phyloP scores from a whole-genome alignment of 2,113 vertebrate genomes.

The Tychaedon coryphoeus region DNA sequence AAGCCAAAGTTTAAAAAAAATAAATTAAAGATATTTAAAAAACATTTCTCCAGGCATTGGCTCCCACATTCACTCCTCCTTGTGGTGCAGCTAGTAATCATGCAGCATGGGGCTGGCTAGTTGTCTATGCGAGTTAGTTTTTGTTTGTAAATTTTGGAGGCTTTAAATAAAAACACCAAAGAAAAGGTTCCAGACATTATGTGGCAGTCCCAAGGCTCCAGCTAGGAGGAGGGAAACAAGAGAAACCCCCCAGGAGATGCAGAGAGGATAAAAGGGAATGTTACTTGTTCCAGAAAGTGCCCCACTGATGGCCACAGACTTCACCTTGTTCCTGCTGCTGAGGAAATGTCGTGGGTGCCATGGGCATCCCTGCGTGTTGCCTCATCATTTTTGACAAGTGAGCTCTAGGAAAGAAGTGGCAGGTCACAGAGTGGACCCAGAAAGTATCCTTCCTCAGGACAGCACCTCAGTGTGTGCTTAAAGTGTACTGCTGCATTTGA shows the following conservation, averaged over 20 bases:
- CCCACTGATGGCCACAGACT: neutral
- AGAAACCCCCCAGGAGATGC: neutral
- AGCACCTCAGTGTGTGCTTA: neutral
- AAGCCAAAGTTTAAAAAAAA: neutral
- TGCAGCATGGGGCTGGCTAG: neutral
- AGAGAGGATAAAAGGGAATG: neutral
- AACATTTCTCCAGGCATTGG: neutral
- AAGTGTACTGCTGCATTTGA: neutral
- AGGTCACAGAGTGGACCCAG: neutral
- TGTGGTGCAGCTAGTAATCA: neutral
- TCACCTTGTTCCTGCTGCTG: neutral
- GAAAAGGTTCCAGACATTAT: neutral
- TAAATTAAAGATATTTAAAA: neutral
- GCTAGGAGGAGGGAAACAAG: neutral
- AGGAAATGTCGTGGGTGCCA: rapidly evolving
- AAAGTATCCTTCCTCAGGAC: neutral
- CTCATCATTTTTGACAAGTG: neutral
- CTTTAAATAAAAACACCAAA: neutral
- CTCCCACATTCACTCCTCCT: neutral
- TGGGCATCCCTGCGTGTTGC: neutral
- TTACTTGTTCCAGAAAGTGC: neutral
- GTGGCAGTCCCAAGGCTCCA: neutral
- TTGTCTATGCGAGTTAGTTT: neutral
- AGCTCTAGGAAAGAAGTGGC: neutral
- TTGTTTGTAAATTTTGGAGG: neutral